Base-by-base conservation (phyloP, 2,888 invertebrate species). In the Dasypogon diadema region DNA sequence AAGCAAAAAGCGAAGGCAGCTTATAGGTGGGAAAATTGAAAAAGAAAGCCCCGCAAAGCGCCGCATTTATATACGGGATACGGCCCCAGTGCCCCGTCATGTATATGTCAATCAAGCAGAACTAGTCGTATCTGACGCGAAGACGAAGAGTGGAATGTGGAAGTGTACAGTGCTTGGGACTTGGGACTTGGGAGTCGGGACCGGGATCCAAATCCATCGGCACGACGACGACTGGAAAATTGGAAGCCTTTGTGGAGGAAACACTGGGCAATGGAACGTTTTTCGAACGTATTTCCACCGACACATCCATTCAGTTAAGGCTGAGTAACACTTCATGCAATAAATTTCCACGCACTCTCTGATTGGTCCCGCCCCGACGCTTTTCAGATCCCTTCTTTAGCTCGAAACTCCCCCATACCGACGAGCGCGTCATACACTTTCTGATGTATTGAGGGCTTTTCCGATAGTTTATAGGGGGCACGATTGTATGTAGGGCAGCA, bases 331-430 rank as follows among this genome's bases (percentile, higher is more conserved):
- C 34, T 68, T 70, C 65, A 54, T 51, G 54, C 51, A 70, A 70
- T 70, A 70, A 70, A 70, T 70, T 70, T 70, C 77, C 78, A 79
- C 80, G 80, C 80, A 79, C 79, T 80, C 80, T 79, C 80, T 80
- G 80, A 80, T 80, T 80, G 84, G 83, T 84, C 83, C 85, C 85
- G 85, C 85, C 85, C 85, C 83, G 81, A 83, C 84, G 83, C 83
- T 84, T 84, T 83, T 82, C 81, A 81, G 30, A 70, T 54, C 18
- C 54, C 37, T 34, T 63, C 56, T 56, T 42, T 42, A 80, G 77
- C 76, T 79, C 80, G 79, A 1, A 46, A 8, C 26, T 46, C 65
- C 24, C 48, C 65, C 46, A 48, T 48, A 65, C 6, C 14, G 46
- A 48, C 76, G 76, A 80, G 77, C 77, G 78, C 78, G 75, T 21